A percentile compares a stretch with the other conserved stretches of the same genome.
Conservation (phyloP, 2,797 vertebrate genomes). For the Gobionotothen gibberifrons region DNA sequence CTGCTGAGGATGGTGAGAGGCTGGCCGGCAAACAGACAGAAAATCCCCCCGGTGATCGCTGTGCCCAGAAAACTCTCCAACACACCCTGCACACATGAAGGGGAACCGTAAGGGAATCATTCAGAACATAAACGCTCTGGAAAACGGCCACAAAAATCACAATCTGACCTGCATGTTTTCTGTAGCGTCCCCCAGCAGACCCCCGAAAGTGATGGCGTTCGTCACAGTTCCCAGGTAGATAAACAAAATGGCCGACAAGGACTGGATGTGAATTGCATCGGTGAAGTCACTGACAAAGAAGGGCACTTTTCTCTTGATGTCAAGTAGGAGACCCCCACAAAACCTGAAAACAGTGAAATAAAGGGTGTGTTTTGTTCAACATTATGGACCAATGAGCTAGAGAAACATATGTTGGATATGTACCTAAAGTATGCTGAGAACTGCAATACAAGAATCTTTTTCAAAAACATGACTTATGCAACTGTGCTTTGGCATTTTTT, state of each 20-base stretch:
- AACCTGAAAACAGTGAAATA: constrained; percentile 82
- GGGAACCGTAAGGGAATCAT: background rate
- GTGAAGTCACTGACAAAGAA: constrained; percentile 97
- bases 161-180: constrained; percentile 97
- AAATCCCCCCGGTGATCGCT: constrained; percentile 90
- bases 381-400: background rate
- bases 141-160: background rate
- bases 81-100: constrained; percentile 83
- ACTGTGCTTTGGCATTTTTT: background rate
- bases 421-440: background rate
- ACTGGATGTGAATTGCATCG: constrained; percentile 93
- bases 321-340: constrained; percentile 95
- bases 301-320: constrained; percentile 95
- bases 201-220: constrained; percentile 98
- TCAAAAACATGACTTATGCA: background rate
- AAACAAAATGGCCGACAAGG: constrained; percentile 95
- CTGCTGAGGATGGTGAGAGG: constrained; percentile 98
- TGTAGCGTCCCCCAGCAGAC: constrained; percentile 95
- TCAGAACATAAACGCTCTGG: background rate
- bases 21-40: constrained; percentile 94
- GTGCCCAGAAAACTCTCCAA: constrained; percentile 98
- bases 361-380: background rate
- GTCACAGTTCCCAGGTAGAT: constrained; percentile 98
- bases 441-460: background rate
- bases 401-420: background rate